Evolutionary conservation across 1,140 invertebrate genomes (phyloP).

Genomic region (Lepidurus apus): DNA sequence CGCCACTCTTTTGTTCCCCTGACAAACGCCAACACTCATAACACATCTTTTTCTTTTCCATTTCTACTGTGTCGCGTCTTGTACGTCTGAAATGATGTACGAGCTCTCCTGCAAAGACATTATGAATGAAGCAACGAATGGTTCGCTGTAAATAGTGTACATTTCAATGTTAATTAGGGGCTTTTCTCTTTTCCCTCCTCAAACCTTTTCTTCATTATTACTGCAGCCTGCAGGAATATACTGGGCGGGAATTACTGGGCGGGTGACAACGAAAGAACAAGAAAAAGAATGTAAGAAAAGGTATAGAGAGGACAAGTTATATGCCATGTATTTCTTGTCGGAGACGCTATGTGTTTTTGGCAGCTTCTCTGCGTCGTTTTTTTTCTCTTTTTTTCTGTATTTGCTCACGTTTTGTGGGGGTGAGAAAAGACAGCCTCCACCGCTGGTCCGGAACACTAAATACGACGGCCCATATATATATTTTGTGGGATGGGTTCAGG

Average conservation of each 20-base stretch:
- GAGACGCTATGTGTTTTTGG: not conserved
- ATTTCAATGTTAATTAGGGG: too few relatives aligned
- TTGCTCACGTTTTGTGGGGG: not conserved
- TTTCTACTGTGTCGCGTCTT: too few relatives aligned
- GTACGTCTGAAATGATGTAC: too few relatives aligned
- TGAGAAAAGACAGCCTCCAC: slow-evolving; percentile 13
- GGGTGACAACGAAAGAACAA: not conserved
- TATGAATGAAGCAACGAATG: too few relatives aligned
- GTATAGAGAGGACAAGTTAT: not conserved
- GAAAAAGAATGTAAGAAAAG: not conserved
- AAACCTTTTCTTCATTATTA: too few relatives aligned
- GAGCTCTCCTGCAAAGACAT: too few relatives aligned
- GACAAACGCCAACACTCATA: not conserved
- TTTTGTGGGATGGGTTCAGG: slow-evolving; percentile 18
- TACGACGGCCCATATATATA: slow-evolving; percentile 5
- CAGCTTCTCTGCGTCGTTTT: not conserved
- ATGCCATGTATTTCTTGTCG: not conserved
- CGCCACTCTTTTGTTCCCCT: not conserved
- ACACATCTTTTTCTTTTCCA: too few relatives aligned
- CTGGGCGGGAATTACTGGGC: too few relatives aligned
- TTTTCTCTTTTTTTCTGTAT: not conserved
- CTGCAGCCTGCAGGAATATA: too few relatives aligned
- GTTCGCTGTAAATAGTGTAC: too few relatives aligned
- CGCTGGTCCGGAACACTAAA: slow-evolving; percentile 20
- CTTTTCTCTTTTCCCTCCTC: too few relatives aligned